Evolutionary conservation across 2,113 vertebrate genomes (phyloP), one percentile per base, ranked within the genome.

Genomic region (Brevimyrus niger): DNA sequence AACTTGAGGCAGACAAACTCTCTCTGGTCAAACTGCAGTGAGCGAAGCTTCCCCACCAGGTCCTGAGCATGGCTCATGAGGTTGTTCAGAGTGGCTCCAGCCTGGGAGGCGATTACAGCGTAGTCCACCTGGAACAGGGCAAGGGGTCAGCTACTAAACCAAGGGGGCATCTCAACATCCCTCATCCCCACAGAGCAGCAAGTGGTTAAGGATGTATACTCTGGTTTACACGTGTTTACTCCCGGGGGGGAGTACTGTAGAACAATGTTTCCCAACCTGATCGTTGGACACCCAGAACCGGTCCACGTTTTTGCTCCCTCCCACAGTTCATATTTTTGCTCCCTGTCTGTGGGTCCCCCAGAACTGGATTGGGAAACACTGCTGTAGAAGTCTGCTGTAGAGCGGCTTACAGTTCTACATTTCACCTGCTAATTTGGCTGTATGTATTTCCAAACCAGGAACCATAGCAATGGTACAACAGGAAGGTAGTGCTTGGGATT

Each of bases 1-100:
- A 99, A 99, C 95, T 99, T 99, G 93, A 99, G 97, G 95, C 98
- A 99, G 91, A 99, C 98, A 21, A 99, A 99, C 93, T 99, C 98
- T 92, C 98, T 96, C 90, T 98, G 97, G 93, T 99, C 98, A 55
- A 99, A 96, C 95, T 99, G 98, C 11, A 99, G 95, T 0, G 97
- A 96, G 9, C 98, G 97, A 80, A 99, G 97, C 93, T 98, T 99
- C 89, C 95, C 95, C 94, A 99, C 97, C 82, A 99, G 90, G 50
- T 99, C 98, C 94, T 99, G 98, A n/a, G 98, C 97, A 0, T 98
- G 98, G 92, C 97, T 97, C 96, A 99, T 95, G 84, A 99, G 96
- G 93, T 96, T 99, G 96, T 96, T 98, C 93, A 99, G 97, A 0
- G 98, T 98, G 92, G 96, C 96, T 87, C 98, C 98, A 0, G 98